Conservation (phyloP, 2,113 vertebrate species). For the Electrona antarctica region DNA sequence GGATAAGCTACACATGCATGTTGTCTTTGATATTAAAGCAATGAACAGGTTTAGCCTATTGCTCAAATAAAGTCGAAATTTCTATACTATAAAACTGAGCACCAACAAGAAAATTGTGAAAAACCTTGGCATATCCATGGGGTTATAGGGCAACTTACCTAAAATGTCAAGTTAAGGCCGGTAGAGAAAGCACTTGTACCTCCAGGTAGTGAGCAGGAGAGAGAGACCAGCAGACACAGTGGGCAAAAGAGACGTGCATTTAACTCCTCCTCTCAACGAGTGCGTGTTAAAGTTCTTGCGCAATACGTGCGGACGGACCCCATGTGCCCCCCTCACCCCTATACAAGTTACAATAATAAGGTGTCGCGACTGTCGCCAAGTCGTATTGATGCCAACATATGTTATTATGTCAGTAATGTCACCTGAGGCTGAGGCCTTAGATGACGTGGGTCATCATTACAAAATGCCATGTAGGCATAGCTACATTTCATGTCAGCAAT, state of each 20-base stretch:
- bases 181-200: conserved; percentile 69
- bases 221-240: conserved; percentile 64
- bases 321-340: conserved; percentile 13
- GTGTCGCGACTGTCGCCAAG: too few species aligned
- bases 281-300: conserved; percentile 57
- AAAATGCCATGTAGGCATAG: too few species aligned
- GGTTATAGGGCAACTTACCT: conserved; percentile 60
- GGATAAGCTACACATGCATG: too few species aligned
- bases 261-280: conserved; percentile 78
- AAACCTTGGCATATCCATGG: background rate
- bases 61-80: background rate
- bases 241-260: conserved; percentile 54
- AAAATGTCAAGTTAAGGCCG: conserved; percentile 67
- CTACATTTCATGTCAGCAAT: too few species aligned
- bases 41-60: too few species aligned
- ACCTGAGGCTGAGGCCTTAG: background rate
- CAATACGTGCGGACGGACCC: conserved; percentile 46
- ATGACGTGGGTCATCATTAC: too few species aligned
- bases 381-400: background rate
- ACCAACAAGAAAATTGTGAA: background rate
- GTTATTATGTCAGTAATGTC: background rate
- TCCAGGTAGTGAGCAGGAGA: conserved; percentile 77
- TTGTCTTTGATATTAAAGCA: too few species aligned
- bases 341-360: conserved; percentile 25
- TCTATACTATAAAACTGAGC: background rate